Conservation (phyloP, 2,797 vertebrate species). For the Chloroceryle amazona region DNA sequence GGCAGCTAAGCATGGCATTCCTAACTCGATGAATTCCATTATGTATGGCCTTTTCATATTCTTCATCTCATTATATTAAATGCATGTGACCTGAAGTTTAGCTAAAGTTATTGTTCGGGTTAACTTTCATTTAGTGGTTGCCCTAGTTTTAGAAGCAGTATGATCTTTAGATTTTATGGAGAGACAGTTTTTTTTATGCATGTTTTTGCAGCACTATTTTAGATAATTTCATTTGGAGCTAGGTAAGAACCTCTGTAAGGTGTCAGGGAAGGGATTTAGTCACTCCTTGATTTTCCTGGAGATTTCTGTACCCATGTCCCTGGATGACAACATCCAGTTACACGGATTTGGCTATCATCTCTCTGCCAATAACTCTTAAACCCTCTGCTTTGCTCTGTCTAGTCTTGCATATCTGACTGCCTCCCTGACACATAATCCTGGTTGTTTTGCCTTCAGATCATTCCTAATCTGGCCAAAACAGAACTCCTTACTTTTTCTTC, state of each 20-base stretch:
- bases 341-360: conserved; percentile 46
- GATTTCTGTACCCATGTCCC: conserved; percentile 28
- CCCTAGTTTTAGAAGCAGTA: conserved; percentile 76
- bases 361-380: conserved; percentile 67
- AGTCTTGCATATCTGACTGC: conserved; percentile 55
- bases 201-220: conserved; percentile 65
- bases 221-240: conserved; percentile 45
- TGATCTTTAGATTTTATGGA: conserved; percentile 75
- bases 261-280: conserved; percentile 51
- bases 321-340: conserved; percentile 56
- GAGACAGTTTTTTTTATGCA: conserved; percentile 40
- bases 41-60: conserved; percentile 80
- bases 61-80: conserved; percentile 78
- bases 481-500: conserved; percentile 44
- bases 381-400: conserved; percentile 27
- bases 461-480: conserved; percentile 65
- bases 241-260: conserved; percentile 5
- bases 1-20: conserved; percentile 77
- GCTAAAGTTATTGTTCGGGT: conserved; percentile 78
- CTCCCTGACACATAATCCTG: conserved; percentile 49
- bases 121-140: conserved; percentile 77
- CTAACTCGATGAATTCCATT: conserved; percentile 76
- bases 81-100: conserved; percentile 77
- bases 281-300: conserved; percentile 48
- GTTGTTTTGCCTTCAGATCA: conserved; percentile 64